Base-by-base conservation (phyloP, 2,797 vertebrate genomes). In the Allobates femoralis region DNA sequence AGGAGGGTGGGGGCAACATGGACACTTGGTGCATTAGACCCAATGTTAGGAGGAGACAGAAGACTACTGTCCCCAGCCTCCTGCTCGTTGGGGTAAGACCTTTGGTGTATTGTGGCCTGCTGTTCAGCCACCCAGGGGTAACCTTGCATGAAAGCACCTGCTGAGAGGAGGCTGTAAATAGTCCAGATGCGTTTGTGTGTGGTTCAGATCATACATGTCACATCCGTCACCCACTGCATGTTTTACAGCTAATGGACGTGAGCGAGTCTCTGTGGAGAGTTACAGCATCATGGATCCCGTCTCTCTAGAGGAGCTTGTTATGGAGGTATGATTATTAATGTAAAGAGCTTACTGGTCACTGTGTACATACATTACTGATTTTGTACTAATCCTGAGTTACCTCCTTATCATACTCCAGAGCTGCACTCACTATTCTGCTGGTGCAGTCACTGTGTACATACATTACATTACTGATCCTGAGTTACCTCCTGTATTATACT, bases 201-300 rank as follows among this genome's bases (percentile, higher is more conserved):
- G 19, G n/a, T n/a, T 75, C 74, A 34, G 18, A 34, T 15, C 64
- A 2, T n/a, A 14, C 7, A 16, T 34, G 46, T 82, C 28, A 19
- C 15, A 12, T 28, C 10, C 28, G 18, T 0, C 26, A 12, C 4
- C 3, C 53, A n/a, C 26, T 69, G 0, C 85, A 89, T 91, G 1
- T 91, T 30, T 92, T 93, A 0, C 93, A 99, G 98, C 88, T 99
- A 7, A 96, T 97, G 92, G 98, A 99, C 90, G 95, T 99, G 91
- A 99, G 98, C 67, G 93, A 97, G 90, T 95, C 94, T 88, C 93
- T 99, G 23, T 98, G 97, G 97, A 95, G 94, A 89, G 94, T 95
- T 99, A 99, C 92, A 96, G 93, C 92, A 96, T 94, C 90, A 95
- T 98, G 85, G 98, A 99, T 91, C 96, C 97, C 0, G 91, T 97